A percentile compares a stretch with the other conserved stretches of the same genome.
These are phyloP conservation scores for Frankliniella intonsa DNA, from an alignment of 2,888 invertebrate species.

Conservation along the genomic window DNA sequence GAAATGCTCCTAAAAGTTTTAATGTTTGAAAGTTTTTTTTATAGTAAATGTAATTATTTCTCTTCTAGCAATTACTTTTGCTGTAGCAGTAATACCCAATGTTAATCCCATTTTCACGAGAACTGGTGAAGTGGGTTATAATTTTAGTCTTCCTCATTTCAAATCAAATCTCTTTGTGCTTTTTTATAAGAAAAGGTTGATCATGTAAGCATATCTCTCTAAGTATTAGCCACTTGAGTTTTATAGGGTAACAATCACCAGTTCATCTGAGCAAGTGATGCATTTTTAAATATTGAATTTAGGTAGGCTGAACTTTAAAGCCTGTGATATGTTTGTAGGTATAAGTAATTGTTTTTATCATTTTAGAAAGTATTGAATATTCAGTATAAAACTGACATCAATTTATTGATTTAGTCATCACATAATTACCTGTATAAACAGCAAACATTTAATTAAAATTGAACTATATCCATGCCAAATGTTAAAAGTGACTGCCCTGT, in stretches of 20 bases:
- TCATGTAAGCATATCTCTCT: background rate
- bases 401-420: background rate
- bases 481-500: background rate
- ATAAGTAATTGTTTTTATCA: background rate
- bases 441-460: background rate
- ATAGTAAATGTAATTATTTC: too few relatives aligned
- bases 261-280: background rate
- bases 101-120: too few relatives aligned
- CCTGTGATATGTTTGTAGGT: constrained; percentile 9
- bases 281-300: background rate
- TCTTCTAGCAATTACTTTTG: too few relatives aligned
- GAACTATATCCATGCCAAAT: background rate
- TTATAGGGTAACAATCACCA: background rate
- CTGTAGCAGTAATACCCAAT: too few relatives aligned
- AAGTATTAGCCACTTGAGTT: constrained; percentile 3
- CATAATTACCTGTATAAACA: background rate
- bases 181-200: too few relatives aligned
- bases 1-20: too few relatives aligned
- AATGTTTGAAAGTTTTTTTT: too few relatives aligned
- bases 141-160: too few relatives aligned
- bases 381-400: background rate
- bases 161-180: too few relatives aligned
- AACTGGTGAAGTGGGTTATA: too few relatives aligned
- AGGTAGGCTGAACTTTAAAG: constrained; percentile 4
- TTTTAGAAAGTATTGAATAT: background rate